A percentile compares a stretch with the other conserved stretches of the same genome.
Evolutionary conservation across 92 coral and sea anemone genomes (phyloP).

Genomic region (Palythoa caribaeorum): DNA sequence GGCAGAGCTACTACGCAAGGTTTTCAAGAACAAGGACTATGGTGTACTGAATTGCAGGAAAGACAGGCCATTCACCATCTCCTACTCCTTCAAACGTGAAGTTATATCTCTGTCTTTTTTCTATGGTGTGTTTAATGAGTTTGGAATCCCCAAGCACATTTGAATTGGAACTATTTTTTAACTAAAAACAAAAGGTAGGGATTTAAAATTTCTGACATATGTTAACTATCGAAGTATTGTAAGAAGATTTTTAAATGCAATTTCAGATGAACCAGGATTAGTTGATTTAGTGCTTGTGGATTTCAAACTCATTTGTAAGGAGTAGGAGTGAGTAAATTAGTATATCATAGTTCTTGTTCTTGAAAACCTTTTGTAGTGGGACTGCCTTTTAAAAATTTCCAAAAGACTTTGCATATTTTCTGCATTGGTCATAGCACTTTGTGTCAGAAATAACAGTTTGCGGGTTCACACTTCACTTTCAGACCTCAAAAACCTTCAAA

Average conservation of each 20-base stretch:
- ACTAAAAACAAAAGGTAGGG: constrained; percentile 13
- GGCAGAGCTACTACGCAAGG: constrained; percentile 16
- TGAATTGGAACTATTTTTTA: constrained; percentile 16
- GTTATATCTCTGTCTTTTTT: constrained; percentile 13
- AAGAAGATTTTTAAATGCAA: not conserved
- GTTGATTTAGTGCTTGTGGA: constrained; percentile 15
- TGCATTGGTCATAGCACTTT: constrained; percentile 1
- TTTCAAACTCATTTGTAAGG: constrained; percentile 26
- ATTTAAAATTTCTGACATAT: not conserved
- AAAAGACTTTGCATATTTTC: constrained; percentile 2
- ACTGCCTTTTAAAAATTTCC: constrained; percentile 12
- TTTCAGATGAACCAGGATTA: constrained; percentile 7
- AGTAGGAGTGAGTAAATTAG: constrained; percentile 1
- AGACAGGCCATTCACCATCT: constrained; percentile 26
- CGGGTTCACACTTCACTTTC: constrained; percentile 14
- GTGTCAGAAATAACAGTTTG: constrained; percentile 5
- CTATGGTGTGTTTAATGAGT: constrained; percentile 29
- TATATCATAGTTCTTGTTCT: constrained; percentile 11
- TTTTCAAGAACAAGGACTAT: constrained; percentile 31
- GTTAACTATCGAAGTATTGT: not conserved
- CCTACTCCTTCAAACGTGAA: constrained; percentile 36
- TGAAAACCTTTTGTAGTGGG: constrained; percentile 14
- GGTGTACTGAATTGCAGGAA: constrained; percentile 16
- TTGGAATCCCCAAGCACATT: constrained; percentile 36
- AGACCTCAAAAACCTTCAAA: not conserved